Evolutionary conservation across 1,140 invertebrate species (phyloP), one percentile per base, ranked within the genome.

Genomic region (Ceratitis capitata): DNA sequence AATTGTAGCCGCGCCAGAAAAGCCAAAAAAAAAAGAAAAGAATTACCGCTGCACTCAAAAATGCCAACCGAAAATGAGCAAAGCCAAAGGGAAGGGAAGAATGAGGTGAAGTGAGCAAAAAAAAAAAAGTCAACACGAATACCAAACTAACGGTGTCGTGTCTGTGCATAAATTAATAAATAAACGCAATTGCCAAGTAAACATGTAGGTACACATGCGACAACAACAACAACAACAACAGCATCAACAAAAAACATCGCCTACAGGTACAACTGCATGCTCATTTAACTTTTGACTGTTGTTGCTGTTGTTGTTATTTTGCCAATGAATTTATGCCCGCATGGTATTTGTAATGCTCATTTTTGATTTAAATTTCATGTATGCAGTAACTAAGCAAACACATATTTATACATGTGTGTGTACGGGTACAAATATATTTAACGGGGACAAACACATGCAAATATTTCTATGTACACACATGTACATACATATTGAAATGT

Each of bases 281-380:
- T 5, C 19, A 14, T 78, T 35, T 23, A 39, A 39, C 4, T 10
- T 10, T n/a, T n/a, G n/a, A n/a, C n/a, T n/a, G n/a, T n/a, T n/a
- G n/a, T n/a, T 78, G 39, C 35, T 64, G n/a, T 23, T 35, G 32
- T 78, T 45, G 39, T 45, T 78, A 78, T 35, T 78, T 23, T 78
- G 35, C 23, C 19, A 9, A 19, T 9, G n/a, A 78, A 78, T 78
- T 78, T 45, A 45, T 69, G 61, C 61, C 10, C 39, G 5, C 16
- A 16, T 32, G 61, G 32, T 10, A 78, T 45, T 45, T 42, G 39
- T 35, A 12, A 78, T 45, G 32, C 35, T 39, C 42, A 78, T 39
- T 78, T 78, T 78, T 78, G 69, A 45, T 78, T 78, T 78, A 47
- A 78, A 78, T 78, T 78, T 78, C 69, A 78, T 78, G 39, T 78